A percentile compares a stretch with the other conserved stretches of the same genome.
Conservation (phyloP, 2,113 vertebrate genomes). For the Sclerurus mexicanus region DNA sequence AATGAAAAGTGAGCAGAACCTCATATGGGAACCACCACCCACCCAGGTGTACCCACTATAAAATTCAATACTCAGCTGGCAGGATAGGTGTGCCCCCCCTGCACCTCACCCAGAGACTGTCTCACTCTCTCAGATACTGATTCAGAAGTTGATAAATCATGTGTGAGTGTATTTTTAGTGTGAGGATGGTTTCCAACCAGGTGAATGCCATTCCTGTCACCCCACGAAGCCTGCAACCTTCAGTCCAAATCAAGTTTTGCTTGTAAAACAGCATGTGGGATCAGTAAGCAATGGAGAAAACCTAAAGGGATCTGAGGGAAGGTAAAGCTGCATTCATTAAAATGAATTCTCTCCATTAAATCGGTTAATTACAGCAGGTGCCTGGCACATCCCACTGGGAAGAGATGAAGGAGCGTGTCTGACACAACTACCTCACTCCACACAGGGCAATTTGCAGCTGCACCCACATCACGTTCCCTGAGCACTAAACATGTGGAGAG, state of each 20-base stretch:
- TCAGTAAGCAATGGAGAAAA: background rate
- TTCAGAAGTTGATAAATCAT: background rate
- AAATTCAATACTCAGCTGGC: background rate
- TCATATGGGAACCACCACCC: accelerated
- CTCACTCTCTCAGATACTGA: background rate
- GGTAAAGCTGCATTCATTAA: background rate
- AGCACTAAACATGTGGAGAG: background rate
- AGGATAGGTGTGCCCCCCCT: background rate
- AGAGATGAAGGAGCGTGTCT: background rate
- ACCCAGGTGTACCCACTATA: background rate
- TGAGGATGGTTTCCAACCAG: background rate
- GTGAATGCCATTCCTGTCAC: background rate
- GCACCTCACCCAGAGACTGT: background rate
- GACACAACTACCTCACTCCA: background rate
- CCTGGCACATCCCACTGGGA: background rate
- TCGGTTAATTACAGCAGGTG: background rate
- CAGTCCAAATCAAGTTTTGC: background rate
- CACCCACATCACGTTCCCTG: accelerated
- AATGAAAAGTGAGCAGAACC: background rate
- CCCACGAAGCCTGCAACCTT: background rate
- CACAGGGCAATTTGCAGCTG: accelerated
- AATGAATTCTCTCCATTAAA: background rate
- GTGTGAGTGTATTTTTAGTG: background rate
- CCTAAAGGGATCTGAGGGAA: background rate
- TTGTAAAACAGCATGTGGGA: background rate